Evolutionary conservation across 2,113 vertebrate species (phyloP), one percentile per base, ranked within the genome.

Genomic region (Erythrocebus patas): DNA sequence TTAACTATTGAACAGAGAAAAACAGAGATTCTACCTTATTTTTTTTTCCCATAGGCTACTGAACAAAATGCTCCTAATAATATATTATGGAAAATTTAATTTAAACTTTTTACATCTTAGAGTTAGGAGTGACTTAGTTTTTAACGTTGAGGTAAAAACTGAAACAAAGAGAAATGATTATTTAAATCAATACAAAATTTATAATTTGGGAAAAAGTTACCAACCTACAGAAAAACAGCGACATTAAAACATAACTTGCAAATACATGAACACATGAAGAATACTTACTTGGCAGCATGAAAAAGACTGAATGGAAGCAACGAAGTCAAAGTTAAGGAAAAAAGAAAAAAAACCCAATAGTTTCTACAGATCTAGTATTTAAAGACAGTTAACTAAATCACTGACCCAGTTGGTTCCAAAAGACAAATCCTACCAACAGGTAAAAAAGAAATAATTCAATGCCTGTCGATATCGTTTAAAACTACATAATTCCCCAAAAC

Each of bases 221-320:
- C 55, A 35, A 61, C 0, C 30, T 87, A 93, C n/a, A 20, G 86
- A 40, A 90, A 96, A 85, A 93, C 0, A 68, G 35, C 12, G 75
- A 94, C 40, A 94, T 94, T 82, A 97, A 91, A 97, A 57, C 48
- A 94, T 48, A 93, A 90, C 81, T 57, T 92, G 25, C 23, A 96
- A 96, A 84, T 76, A 82, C 14, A 75, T 32, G 7, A 93, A 83
- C 85, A 89, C 0, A 2, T 1, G 38, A 27, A 91, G 57, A 32
- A 91, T 97, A 99, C 99, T 99, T 99, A 99, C 99, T 99, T 99
- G 97, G 99, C 99, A 98, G 99, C 99, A 98, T 99, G 99, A 97
- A 99, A 99, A 96, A 99, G 99, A 94, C 99, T 99, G 98, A 89
- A 95, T 23, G 22, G 93, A 97, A 82, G 45, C 75, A 76, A 97